Evolutionary conservation across 2,888 invertebrate genomes (phyloP).

Genomic region (Trypoxylon attenuatum): DNA sequence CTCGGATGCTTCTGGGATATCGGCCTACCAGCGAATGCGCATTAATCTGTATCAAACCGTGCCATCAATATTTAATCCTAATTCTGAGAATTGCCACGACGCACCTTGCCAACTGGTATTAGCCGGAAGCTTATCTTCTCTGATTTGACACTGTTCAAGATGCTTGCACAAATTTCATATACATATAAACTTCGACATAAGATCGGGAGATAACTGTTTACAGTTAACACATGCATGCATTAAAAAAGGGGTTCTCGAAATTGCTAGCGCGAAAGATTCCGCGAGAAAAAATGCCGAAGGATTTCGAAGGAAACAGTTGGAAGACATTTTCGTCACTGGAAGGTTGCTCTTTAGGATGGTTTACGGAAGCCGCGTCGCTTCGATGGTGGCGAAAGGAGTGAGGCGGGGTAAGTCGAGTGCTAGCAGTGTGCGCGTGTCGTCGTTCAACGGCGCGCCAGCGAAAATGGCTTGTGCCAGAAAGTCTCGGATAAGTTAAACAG

Average conservation of each 20-base stretch:
- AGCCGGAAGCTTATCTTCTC: too few relatives aligned
- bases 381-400: not conserved
- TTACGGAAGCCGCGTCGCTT: constrained; percentile 53
- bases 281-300: not conserved
- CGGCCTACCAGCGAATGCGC: constrained; percentile 56
- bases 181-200: too few relatives aligned
- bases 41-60: constrained; percentile 73
- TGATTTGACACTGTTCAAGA: too few relatives aligned
- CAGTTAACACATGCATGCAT: too few relatives aligned
- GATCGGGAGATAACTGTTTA: too few relatives aligned
- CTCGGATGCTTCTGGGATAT: constrained; percentile 44
- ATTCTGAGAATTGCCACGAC: constrained; percentile 68
- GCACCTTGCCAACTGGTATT: too few relatives aligned
- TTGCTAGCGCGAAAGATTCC: not conserved
- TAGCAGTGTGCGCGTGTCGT: constrained; percentile 52
- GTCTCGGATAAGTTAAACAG: constrained; percentile 69
- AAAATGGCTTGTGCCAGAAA: constrained; percentile 63
- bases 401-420: constrained; percentile 11
- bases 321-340: not conserved
- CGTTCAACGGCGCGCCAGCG: constrained; percentile 53
- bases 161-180: too few relatives aligned
- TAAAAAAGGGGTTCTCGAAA: too few relatives aligned
- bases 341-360: constrained; percentile 21
- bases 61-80: constrained; percentile 73
- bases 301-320: not conserved